A percentile compares a stretch with the other conserved stretches of the same genome.
Evolutionary conservation across 2,797 vertebrate species (phyloP).

Genomic region (Carapus acus): DNA sequence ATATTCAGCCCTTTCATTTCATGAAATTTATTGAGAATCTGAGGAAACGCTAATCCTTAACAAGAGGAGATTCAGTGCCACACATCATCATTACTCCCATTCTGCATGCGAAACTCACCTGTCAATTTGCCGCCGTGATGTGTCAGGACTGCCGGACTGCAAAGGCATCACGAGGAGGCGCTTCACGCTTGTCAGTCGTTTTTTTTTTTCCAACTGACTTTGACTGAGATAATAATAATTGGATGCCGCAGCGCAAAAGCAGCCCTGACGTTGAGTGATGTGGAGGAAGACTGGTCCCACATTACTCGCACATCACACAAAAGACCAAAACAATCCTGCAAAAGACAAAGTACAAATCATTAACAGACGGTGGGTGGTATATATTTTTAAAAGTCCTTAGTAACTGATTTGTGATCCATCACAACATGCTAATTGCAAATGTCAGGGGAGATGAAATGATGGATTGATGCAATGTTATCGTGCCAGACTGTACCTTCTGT

Average conservation of each 20-base stretch:
- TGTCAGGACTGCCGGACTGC: slow-evolving; percentile 27
- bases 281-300: neutral
- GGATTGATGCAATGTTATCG: slow-evolving; percentile 35
- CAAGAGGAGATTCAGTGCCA: too few species aligned
- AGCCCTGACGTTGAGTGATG: slow-evolving; percentile 1
- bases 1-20: too few species aligned
- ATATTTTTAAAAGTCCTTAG: neutral
- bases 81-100: slow-evolving; percentile 46
- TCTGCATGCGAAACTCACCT: slow-evolving; percentile 43
- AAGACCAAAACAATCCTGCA: too few species aligned
- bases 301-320: neutral
- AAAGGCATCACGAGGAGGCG: slow-evolving; percentile 10
- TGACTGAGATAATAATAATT: slow-evolving; percentile 23
- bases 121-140: slow-evolving; percentile 31
- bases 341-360: neutral
- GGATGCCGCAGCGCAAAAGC: slow-evolving; percentile 26
- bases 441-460: slow-evolving; percentile 28
- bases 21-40: too few species aligned
- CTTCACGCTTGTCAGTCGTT: slow-evolving; percentile 14
- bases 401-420: slow-evolving; percentile 5
- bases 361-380: neutral
- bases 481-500: slow-evolving; percentile 15
- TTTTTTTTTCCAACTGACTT: slow-evolving; percentile 20
- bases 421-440: slow-evolving; percentile 15
- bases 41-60: too few species aligned